phyloP scores from a whole-genome alignment of 2,797 vertebrate genomes.

The Molothrus ater region DNA sequence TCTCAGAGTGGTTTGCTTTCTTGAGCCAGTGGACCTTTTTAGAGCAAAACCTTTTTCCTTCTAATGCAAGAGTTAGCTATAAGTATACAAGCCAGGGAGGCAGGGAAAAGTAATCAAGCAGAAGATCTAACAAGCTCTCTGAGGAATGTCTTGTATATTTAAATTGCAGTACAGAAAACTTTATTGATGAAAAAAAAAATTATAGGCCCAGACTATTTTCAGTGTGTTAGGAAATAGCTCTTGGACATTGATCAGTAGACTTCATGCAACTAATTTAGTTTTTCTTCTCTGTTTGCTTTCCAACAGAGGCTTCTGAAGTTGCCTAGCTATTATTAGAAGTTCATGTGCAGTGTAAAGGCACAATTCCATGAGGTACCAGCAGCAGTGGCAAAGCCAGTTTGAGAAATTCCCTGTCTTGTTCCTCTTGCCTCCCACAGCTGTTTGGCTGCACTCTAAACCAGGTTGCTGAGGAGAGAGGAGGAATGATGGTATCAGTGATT shows the following conservation, averaged over 20 bases:
- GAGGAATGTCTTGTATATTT: not conserved
- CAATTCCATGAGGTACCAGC: not conserved
- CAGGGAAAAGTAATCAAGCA: not conserved
- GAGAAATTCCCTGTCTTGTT: not conserved
- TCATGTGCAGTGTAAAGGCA: not conserved
- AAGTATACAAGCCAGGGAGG: not conserved
- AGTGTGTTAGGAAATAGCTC: not conserved
- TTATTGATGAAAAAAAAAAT: not conserved
- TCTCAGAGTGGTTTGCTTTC: conserved; percentile 1
- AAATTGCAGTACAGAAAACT: not conserved
- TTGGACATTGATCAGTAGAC: not conserved
- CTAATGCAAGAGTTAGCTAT: not conserved
- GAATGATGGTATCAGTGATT: not conserved
- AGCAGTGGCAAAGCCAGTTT: not conserved
- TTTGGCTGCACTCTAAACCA: not conserved
- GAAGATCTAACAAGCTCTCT: not conserved
- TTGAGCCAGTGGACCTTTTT: not conserved
- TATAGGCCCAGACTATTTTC: not conserved
- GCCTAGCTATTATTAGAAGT: conserved; percentile 14
- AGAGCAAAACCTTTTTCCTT: not conserved
- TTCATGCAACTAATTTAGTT: not conserved
- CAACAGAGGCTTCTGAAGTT: conserved; percentile 15
- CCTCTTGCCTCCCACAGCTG: not conserved
- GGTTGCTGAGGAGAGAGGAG: not conserved
- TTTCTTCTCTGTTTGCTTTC: conserved; percentile 13